Evolutionary conservation across 1,140 invertebrate genomes (phyloP), one percentile per base, ranked within the genome.

Genomic region (Sinonovacula constricta): DNA sequence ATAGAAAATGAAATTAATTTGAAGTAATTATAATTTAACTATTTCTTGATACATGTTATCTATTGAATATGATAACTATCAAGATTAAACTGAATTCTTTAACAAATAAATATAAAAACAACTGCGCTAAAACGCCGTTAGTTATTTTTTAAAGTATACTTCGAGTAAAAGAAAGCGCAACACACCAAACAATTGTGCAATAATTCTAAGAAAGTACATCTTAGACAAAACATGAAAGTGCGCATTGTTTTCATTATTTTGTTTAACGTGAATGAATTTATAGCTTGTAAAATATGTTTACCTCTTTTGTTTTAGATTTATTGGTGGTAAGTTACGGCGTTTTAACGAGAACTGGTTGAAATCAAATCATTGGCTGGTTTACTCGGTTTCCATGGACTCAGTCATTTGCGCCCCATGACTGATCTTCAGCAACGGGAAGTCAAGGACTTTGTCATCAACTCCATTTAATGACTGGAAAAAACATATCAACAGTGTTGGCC

Each of bases 401-500:
- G 63, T 66, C 36, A 49, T 66, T 2, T 66, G 39, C 39, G 39
- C 39, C 39, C 39, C 39, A 10, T 63, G 60, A 18, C 60, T 63
- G 60, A 3, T 63, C 5, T 36, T 63, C 30, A 34, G 30, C 31
- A 63, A 63, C 30, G 5, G 60, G 30, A 63, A 63, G 30, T 63
- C 60, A 63, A 63, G 60, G 31, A 60, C 57, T 34, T 36, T 63
- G 28, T 63, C 31, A 34, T 63, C 60, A 63, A 33, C 30, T 2
- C 60, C 60, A 34, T 63, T 63, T 34, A 63, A 63, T 63, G 60
- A 63, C 60, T 63, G 60, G 60, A 63, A 63, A n/a, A 34, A 63
- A 63, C 60, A 5, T 63, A 34, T 63, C 60, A 33, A 63, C 60
- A 14, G 30, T 34, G 30, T 34, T 63, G 30, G 2, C 30, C 60